A percentile compares a stretch with the other conserved stretches of the same genome.
phyloP scores from a whole-genome alignment of 2,888 invertebrate genomes.

The Leptarthrus brevirostris region DNA sequence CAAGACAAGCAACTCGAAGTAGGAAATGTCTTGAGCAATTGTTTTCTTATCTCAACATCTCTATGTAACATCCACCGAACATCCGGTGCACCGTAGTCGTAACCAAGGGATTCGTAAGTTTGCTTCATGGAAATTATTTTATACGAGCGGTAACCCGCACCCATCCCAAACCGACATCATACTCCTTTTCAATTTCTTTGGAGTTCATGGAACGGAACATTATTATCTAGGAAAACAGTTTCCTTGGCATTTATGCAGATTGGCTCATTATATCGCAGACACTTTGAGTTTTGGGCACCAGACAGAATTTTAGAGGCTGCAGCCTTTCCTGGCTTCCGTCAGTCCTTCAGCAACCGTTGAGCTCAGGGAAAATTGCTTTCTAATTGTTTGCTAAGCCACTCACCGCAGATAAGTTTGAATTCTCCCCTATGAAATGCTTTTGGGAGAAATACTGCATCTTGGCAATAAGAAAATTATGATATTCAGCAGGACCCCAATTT shows the following conservation, averaged over 20 bases:
- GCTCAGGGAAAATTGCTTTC: constrained; percentile 27
- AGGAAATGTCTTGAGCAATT: constrained; percentile 3
- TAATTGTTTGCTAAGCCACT: constrained; percentile 33
- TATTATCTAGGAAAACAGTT: constrained; percentile 41
- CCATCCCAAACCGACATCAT: background rate
- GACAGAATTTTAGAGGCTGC: constrained; percentile 14
- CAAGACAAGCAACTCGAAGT: constrained; percentile 15
- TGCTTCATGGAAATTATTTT: constrained; percentile 30
- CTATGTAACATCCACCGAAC: constrained; percentile 6
- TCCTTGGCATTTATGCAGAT: constrained; percentile 41
- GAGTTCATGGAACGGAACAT: constrained; percentile 27
- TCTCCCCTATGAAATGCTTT: background rate
- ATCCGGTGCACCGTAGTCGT: constrained; percentile 18
- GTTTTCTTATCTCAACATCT: background rate
- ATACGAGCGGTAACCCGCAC: background rate
- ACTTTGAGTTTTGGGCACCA: constrained; percentile 14
- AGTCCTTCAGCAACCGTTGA: background rate
- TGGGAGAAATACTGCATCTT: constrained; percentile 9
- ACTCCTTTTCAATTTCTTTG: constrained; percentile 27
- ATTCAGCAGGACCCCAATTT: background rate
- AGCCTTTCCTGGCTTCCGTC: constrained; percentile 18
- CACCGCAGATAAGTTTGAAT: constrained; percentile 32
- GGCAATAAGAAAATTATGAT: constrained; percentile 17
- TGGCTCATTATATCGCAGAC: constrained; percentile 40
- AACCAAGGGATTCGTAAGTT: constrained; percentile 9